These are phyloP conservation scores for Pitta sordida DNA, from an alignment of 2,113 vertebrate species.

Conservation along the genomic window DNA sequence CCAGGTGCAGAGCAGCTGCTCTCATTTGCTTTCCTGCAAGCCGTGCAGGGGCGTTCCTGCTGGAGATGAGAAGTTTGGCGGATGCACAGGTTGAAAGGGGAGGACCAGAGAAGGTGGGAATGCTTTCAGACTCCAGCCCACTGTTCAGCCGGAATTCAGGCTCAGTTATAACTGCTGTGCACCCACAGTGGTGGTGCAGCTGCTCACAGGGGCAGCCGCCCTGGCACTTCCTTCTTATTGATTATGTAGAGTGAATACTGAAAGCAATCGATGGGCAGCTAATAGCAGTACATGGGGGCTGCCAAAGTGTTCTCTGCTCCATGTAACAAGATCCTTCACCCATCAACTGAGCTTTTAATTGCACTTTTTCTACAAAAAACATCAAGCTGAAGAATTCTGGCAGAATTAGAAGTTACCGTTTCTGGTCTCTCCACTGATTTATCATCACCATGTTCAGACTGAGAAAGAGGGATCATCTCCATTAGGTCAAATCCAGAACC, in stretches of 20 bases:
- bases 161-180: background rate
- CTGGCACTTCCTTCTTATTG: background rate
- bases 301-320: background rate
- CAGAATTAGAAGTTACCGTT: background rate
- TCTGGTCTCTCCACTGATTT: background rate
- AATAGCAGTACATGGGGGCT: background rate
- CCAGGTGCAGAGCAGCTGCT: conserved; percentile 59
- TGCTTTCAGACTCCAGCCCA: background rate
- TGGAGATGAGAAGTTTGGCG: background rate
- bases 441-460: background rate
- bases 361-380: background rate
- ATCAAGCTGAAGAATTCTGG: background rate
- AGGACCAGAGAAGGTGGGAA: background rate
- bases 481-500: background rate
- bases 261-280: background rate
- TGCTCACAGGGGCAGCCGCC: background rate
- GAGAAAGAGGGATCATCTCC: background rate
- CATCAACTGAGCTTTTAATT: background rate
- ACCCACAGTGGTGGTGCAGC: background rate
- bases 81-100: background rate
- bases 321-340: background rate
- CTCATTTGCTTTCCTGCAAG: background rate
- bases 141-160: background rate
- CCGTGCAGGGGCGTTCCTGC: background rate
- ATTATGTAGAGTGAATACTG: background rate